Percentiles rank a stretch among this genome's conserved stretches.
phyloP scores from a whole-genome alignment of 2,888 invertebrate genomes.

The Pachycephus smyrnensis region DNA sequence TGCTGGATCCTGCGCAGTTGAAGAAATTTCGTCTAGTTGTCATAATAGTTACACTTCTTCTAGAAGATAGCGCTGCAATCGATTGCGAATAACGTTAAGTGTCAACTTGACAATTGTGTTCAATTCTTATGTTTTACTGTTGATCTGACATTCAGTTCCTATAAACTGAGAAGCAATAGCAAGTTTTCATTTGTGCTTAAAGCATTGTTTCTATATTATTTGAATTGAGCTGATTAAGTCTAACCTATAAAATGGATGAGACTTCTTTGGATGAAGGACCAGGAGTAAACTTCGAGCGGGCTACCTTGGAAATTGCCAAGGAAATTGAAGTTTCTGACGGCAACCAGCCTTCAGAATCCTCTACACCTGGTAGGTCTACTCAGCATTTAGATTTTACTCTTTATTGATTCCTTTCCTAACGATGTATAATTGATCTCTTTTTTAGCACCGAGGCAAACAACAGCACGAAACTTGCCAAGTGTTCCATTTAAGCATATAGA shows the following conservation, averaged over 20 bases:
- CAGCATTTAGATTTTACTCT: background rate
- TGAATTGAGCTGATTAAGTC: background rate
- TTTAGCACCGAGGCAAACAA: background rate
- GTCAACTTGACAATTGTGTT: no score
- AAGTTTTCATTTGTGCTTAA: background rate
- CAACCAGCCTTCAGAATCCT: background rate
- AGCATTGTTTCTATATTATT: background rate
- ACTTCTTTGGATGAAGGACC: slow-evolving; percentile 51
- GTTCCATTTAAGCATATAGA: slow-evolving; percentile 58
- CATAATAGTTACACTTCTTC: no score
- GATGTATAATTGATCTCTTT: background rate
- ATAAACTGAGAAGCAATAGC: background rate
- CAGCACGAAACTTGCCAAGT: slow-evolving; percentile 31
- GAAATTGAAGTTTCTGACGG: slow-evolving; percentile 30
- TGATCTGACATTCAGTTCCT: background rate
- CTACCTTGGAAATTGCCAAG: slow-evolving; percentile 51
- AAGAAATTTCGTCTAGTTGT: no score
- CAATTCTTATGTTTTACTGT: background rate
- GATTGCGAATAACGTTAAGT: no score
- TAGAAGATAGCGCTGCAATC: no score
- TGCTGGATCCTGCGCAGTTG: no score
- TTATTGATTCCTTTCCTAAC: background rate
- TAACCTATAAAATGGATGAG: slow-evolving; percentile 20
- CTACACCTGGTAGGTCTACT: background rate
- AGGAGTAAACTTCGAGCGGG: slow-evolving; percentile 49